phyloP scores from a whole-genome alignment of 2,113 vertebrate species.

The Cricetomys ansorgei region DNA sequence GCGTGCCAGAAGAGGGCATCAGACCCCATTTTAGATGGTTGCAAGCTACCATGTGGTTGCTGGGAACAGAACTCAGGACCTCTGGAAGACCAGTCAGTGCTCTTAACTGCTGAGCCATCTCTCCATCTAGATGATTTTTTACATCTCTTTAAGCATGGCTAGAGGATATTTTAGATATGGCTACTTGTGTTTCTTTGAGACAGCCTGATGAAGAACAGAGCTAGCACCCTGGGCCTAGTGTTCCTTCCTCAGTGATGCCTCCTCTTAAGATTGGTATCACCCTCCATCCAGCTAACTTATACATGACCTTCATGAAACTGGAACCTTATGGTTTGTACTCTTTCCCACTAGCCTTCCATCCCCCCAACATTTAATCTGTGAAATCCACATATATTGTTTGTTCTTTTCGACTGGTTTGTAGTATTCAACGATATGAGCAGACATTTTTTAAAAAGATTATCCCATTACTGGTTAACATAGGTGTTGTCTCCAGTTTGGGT shows the following conservation, averaged over 20 bases:
- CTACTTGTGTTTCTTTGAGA: neutral
- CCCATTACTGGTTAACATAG: neutral
- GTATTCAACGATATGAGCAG: neutral
- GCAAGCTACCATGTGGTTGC: too few relatives aligned
- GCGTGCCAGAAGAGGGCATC: too few relatives aligned
- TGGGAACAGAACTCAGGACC: too few relatives aligned
- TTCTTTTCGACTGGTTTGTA: constrained; percentile 6
- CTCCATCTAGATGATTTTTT: too few relatives aligned
- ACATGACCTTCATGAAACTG: neutral
- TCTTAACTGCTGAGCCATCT: too few relatives aligned
- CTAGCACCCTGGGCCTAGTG: neutral
- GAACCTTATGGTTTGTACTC: neutral
- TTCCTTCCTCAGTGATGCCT: neutral
- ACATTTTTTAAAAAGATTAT: neutral
- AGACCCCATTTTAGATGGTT: too few relatives aligned
- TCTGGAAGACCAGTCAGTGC: too few relatives aligned
- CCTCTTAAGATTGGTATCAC: neutral
- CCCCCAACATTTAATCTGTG: neutral
- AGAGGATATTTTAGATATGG: neutral
- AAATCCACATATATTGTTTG: neutral
- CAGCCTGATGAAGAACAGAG: neutral
- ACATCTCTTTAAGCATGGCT: neutral
- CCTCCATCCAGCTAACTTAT: neutral
- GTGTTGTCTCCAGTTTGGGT: neutral
- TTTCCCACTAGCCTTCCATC: neutral